Evolutionary conservation across 92 coral and sea anemone genomes (phyloP).

Genomic region (Phenganax stokvisi): DNA sequence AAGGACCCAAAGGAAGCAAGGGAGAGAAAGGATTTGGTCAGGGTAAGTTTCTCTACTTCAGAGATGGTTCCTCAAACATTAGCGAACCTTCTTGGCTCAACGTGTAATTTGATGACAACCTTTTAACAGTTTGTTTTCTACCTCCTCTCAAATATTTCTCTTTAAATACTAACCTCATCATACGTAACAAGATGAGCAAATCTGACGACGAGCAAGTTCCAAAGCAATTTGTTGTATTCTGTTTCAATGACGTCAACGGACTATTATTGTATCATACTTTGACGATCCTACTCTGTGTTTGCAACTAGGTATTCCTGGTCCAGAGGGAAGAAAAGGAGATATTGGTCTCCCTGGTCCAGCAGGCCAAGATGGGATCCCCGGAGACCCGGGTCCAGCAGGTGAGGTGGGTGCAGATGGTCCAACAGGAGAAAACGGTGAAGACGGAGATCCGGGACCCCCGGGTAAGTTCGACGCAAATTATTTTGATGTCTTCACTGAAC

Average conservation of each 20-base stretch:
- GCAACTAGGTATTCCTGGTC: conserved; percentile 43
- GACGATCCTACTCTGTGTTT: no score
- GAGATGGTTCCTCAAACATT: background rate
- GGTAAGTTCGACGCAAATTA: conserved; percentile 27
- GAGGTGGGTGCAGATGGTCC: conserved; percentile 38
- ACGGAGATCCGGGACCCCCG: conserved; percentile 41
- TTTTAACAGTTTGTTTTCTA: no score
- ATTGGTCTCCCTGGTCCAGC: background rate
- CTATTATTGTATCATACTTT: no score
- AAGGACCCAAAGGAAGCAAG: conserved; percentile 47
- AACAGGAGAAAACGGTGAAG: conserved; percentile 30
- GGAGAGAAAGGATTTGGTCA: conserved; percentile 43
- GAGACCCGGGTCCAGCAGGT: conserved; percentile 45
- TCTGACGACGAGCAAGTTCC: no score
- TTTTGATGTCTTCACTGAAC: no score
- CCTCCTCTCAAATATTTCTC: no score
- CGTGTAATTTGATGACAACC: no score
- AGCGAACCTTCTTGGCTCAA: no score
- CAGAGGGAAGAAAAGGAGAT: conserved; percentile 43
- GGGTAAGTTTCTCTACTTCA: background rate
- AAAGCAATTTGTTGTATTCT: no score
- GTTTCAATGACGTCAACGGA: no score
- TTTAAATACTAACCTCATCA: no score
- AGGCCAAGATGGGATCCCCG: conserved; percentile 34
- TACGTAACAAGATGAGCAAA: no score